These are phyloP conservation scores for Argentina silus DNA, from an alignment of 2,797 vertebrate genomes.

Conservation along the genomic window DNA sequence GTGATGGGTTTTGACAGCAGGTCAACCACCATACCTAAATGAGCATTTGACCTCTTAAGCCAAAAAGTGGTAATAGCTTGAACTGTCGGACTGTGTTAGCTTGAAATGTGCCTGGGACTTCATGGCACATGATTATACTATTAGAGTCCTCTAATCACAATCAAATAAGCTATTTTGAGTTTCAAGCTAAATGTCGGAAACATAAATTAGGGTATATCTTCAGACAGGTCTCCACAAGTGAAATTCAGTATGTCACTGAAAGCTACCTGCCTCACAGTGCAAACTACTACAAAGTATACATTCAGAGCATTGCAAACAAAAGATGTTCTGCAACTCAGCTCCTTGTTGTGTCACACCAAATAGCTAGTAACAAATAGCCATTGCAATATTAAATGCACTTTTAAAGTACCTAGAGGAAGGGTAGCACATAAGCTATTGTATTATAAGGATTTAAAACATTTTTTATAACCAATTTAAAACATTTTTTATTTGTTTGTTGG, in stretches of 20 bases:
- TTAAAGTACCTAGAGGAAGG: too few species aligned
- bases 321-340: too few species aligned
- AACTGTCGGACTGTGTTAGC: conserved; percentile 18
- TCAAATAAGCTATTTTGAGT: conserved; percentile 17
- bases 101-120: background rate
- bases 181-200: conserved; percentile 21
- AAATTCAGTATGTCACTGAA: conserved; percentile 53
- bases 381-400: too few species aligned
- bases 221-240: conserved; percentile 39
- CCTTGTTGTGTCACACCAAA: too few species aligned
- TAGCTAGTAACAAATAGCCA: too few species aligned
- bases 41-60: conserved; percentile 37
- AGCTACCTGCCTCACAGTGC: background rate
- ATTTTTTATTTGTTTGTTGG: too few species aligned
- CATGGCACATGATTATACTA: conserved; percentile 12
- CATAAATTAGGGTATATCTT: conserved; percentile 40
- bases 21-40: conserved; percentile 33
- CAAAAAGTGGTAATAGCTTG: background rate
- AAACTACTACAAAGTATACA: background rate
- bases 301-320: too few species aligned
- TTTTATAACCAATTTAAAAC: too few species aligned
- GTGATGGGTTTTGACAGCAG: conserved; percentile 52
- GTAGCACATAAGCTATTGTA: too few species aligned
- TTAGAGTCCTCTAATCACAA: conserved; percentile 31
- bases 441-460: too few species aligned